A percentile compares a stretch with the other conserved stretches of the same genome.
phyloP scores from a whole-genome alignment of 2,888 invertebrate genomes.

The Nyleta sp. region DNA sequence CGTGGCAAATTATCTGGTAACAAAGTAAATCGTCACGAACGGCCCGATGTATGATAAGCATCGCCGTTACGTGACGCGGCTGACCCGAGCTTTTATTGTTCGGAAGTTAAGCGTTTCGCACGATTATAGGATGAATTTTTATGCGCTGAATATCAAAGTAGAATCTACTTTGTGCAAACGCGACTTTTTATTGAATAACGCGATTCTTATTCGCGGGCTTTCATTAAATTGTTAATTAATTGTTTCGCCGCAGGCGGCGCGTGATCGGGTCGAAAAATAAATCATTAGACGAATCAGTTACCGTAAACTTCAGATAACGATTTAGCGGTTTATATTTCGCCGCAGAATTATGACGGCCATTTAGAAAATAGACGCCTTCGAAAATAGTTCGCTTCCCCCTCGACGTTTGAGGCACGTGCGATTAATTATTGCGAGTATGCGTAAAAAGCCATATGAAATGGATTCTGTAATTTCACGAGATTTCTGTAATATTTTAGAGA shows the following conservation, averaged over 20 bases:
- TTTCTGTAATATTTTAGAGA: no score
- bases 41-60: slow-evolving; percentile 29
- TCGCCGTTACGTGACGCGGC: slow-evolving; percentile 29
- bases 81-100: slow-evolving; percentile 31
- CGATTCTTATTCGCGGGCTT: background rate
- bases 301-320: slow-evolving; percentile 1
- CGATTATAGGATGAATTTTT: slow-evolving; percentile 33
- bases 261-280: background rate
- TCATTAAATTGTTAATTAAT: no score
- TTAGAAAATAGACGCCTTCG: background rate
- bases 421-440: background rate
- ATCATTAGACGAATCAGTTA: slow-evolving; percentile 4
- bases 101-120: slow-evolving; percentile 32
- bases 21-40: slow-evolving; percentile 26
- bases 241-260: no score
- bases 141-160: slow-evolving; percentile 16
- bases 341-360: background rate
- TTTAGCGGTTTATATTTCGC: background rate
- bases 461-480: no score
- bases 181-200: background rate
- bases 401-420: background rate
- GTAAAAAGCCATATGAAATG: background rate
- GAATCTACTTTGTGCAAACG: background rate
- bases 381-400: background rate
- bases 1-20: no score